These are phyloP conservation scores for Leptopterna dolabrata DNA, from an alignment of 2,888 invertebrate species.

Conservation along the genomic window DNA sequence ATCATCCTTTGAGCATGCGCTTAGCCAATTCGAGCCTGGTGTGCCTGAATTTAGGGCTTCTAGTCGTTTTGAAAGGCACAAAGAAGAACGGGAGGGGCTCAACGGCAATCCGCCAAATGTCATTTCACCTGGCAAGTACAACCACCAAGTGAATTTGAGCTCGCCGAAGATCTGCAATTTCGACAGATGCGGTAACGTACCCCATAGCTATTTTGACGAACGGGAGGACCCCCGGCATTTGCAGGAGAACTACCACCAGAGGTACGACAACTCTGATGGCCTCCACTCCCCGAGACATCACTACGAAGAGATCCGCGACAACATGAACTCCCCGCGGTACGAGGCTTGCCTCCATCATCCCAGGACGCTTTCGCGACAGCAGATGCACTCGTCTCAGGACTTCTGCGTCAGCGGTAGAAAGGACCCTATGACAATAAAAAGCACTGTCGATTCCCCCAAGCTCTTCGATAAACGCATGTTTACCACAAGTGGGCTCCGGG, in stretches of 20 bases:
- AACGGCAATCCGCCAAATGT: slow-evolving; percentile 31
- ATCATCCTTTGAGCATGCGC: slow-evolving; percentile 26
- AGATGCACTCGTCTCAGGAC: slow-evolving; percentile 46
- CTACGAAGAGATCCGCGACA: slow-evolving; percentile 58
- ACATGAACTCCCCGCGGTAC: slow-evolving; percentile 34
- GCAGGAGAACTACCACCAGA: slow-evolving; percentile 22
- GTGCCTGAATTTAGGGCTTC: slow-evolving; percentile 44
- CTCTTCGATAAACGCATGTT: slow-evolving; percentile 56
- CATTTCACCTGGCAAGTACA: slow-evolving; percentile 23
- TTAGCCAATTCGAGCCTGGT: slow-evolving; percentile 29
- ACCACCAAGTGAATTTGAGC: slow-evolving; percentile 29
- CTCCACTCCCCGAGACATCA: slow-evolving; percentile 56
- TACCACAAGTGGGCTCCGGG: slow-evolving; percentile 43
- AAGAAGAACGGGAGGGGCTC: not conserved
- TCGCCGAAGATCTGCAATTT: slow-evolving; percentile 43
- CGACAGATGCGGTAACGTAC: slow-evolving; percentile 50
- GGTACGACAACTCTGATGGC: slow-evolving; percentile 55
- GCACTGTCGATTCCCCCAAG: slow-evolving; percentile 51
- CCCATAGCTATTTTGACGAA: slow-evolving; percentile 49
- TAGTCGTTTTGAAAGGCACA: slow-evolving; percentile 39
- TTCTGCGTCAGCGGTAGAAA: slow-evolving; percentile 45
- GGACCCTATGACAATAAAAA: slow-evolving; percentile 48
- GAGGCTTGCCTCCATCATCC: slow-evolving; percentile 32
- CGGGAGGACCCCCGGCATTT: not conserved
- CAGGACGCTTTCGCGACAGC: not conserved